These are phyloP conservation scores for Tridacna gigas DNA, from an alignment of 2,888 invertebrate genomes.

Conservation along the genomic window DNA sequence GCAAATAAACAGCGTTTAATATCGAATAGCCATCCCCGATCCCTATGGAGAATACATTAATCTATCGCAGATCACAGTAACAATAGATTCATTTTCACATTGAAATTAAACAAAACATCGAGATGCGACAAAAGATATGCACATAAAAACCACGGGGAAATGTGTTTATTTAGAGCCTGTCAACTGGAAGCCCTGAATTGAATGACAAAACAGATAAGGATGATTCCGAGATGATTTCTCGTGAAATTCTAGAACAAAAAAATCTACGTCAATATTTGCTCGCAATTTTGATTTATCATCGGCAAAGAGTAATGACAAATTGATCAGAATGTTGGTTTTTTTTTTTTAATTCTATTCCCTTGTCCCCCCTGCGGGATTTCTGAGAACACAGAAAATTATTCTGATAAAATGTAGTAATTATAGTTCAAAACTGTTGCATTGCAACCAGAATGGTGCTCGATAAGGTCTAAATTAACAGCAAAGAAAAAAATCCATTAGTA, in stretches of 20 bases:
- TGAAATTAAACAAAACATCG: slow-evolving; percentile 49
- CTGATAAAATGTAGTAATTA: neutral
- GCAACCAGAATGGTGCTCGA: neutral
- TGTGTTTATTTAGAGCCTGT: slow-evolving; percentile 45
- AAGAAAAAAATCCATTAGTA: neutral
- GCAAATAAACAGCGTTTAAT: slow-evolving; percentile 61
- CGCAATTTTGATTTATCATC: slow-evolving; percentile 25
- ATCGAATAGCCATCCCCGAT: slow-evolving; percentile 40
- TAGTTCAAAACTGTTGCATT: slow-evolving; percentile 1
- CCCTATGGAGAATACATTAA: slow-evolving; percentile 52
- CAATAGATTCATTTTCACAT: slow-evolving; percentile 52
- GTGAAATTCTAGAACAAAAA: slow-evolving; percentile 49
- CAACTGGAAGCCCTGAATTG: slow-evolving; percentile 35
- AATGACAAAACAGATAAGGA: slow-evolving; percentile 50
- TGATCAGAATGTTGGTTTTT: slow-evolving; percentile 17
- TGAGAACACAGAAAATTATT: slow-evolving; percentile 1
- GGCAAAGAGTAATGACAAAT: slow-evolving; percentile 25
- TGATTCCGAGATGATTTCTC: slow-evolving; percentile 23
- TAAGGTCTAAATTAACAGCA: neutral
- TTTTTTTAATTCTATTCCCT: too few species aligned
- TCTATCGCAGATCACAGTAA: slow-evolving; percentile 41
- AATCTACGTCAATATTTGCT: slow-evolving; percentile 60
- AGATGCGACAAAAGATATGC: slow-evolving; percentile 58
- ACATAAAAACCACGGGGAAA: slow-evolving; percentile 41
- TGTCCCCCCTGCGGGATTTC: neutral